These are phyloP conservation scores for Aldabrachelys gigantea DNA, from an alignment of 2,113 vertebrate genomes.

Conservation along the genomic window DNA sequence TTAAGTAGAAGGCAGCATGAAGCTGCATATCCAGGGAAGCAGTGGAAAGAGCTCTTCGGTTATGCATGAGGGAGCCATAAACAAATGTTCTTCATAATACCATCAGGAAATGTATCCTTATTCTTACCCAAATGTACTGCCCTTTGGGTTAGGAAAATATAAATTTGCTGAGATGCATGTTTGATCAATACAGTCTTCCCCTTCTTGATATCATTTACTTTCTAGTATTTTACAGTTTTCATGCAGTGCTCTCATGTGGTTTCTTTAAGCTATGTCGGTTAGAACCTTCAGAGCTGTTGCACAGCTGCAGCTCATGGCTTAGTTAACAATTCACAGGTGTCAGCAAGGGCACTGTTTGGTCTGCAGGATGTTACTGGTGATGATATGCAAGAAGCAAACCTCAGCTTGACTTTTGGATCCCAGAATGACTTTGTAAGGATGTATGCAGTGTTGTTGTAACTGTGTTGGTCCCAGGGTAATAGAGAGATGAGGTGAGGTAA, in stretches of 20 bases:
- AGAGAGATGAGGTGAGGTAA: background rate
- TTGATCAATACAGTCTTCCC: background rate
- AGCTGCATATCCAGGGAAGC: background rate
- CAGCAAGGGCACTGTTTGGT: background rate
- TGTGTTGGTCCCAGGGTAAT: background rate
- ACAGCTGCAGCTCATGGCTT: background rate
- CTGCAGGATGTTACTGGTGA: background rate
- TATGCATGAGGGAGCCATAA: background rate
- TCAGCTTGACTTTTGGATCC: background rate
- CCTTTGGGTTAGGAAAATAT: background rate
- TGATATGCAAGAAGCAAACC: background rate
- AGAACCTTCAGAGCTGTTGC: background rate
- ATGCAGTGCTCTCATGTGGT: background rate
- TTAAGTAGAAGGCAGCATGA: background rate
- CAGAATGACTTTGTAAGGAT: background rate
- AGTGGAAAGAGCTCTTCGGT: background rate
- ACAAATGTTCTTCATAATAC: background rate
- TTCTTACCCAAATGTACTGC: background rate
- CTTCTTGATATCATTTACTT: background rate
- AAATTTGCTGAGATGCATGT: accelerated
- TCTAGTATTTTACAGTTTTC: background rate
- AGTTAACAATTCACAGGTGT: background rate
- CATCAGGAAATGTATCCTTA: background rate
- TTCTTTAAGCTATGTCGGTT: background rate
- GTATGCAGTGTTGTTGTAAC: background rate